A percentile compares a stretch with the other conserved stretches of the same genome.
These are phyloP conservation scores for Leucopternis melanops DNA, from an alignment of 2,113 vertebrate genomes.

Conservation along the genomic window DNA sequence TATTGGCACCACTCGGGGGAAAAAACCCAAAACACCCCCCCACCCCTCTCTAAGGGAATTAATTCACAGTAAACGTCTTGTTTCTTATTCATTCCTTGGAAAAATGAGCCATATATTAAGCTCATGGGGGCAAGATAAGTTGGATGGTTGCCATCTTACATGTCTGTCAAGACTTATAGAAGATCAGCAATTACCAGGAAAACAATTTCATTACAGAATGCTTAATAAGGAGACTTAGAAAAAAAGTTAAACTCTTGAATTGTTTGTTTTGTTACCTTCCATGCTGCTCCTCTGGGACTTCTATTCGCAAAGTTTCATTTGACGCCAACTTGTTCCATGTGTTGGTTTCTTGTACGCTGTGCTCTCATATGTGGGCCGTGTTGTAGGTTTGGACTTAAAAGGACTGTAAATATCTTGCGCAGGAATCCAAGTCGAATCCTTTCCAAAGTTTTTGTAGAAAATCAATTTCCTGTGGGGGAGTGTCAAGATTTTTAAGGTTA, in stretches of 20 bases:
- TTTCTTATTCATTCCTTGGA: not conserved
- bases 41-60: not conserved
- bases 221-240: not conserved
- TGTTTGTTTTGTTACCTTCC: not conserved
- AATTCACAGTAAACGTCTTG: not conserved
- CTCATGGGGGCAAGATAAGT: not conserved
- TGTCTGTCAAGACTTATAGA: not conserved
- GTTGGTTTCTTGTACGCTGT: not conserved
- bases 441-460: conserved; percentile 65
- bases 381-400: conserved; percentile 18
- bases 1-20: not conserved
- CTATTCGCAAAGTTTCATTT: not conserved
- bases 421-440: conserved; percentile 58
- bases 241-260: not conserved
- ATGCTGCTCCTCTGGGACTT: not conserved
- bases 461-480: conserved; percentile 61
- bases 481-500: conserved; percentile 64
- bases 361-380: not conserved
- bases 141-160: not conserved
- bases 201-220: not conserved
- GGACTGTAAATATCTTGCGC: conserved; percentile 45
- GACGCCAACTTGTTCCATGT: not conserved
- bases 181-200: not conserved
- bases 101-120: not conserved
- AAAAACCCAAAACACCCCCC: no score